Evolutionary conservation across 1,140 invertebrate genomes (phyloP), one percentile per base, ranked within the genome.

Genomic region (Drosophila parvula): DNA sequence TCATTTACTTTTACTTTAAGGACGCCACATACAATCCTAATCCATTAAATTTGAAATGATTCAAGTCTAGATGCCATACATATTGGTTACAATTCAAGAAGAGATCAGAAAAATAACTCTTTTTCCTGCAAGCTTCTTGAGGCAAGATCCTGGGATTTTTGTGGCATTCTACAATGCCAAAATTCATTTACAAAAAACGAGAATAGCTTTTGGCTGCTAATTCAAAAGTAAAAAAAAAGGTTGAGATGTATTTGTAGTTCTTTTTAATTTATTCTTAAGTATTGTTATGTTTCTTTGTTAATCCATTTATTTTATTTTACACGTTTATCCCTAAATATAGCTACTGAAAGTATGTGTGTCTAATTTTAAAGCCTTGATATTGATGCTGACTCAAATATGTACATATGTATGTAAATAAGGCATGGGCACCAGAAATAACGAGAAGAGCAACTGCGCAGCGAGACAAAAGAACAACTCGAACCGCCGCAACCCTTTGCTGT

Each of bases 1-100:
- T 53, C 58, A 41, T 58, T 55, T 50, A 30, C 27, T 61, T 30
- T 45, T 51, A 50, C 5, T 7, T 11, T 11, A 36, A 36, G 34
- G 34, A 9, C 14, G 4, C 4, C 45, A 28, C 27, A 30, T n/a
- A 16, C 8, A 10, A n/a, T 48, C 2, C 30, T 5, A 7, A 34
- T 7, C 11, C 36, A 34, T 53, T 36, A 36, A 9, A 14, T 36
- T 53, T 9, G 0, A 53, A 53, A 6, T 22, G 0, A 53, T 34
- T 34, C 16, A 18, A 36, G 2, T 53, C 14, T 18, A 53, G 50
- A 11, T 53, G 50, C 50, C 50, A 36, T 30, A 34, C n/a, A 51
- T 40, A 40, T 34, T 51, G 30, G n/a, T 34, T 18, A 12, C 18
- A 51, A 5, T 32, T 51, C 4, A 12, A 34, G 11, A 51, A 34